Evolutionary conservation across 2,797 vertebrate genomes (phyloP).

Genomic region (Neosilurus mollespiculum): DNA sequence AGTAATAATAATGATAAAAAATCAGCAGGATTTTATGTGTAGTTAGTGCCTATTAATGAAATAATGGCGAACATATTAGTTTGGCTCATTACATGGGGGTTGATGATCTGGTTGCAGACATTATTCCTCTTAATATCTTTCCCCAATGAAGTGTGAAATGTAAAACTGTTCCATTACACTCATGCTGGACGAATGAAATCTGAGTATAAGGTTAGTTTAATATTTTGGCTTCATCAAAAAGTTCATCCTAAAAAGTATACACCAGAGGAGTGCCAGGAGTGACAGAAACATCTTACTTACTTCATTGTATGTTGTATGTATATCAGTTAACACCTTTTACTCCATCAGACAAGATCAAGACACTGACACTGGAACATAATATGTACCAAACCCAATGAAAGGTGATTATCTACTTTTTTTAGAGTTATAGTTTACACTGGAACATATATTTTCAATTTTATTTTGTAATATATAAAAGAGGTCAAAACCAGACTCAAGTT

Average conservation of each 20-base stretch:
- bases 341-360: constrained; percentile 39
- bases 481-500: too few species aligned
- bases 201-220: not conserved
- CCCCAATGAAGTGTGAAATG: not conserved
- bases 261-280: not conserved
- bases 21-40: not conserved
- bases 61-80: not conserved
- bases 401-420: constrained; percentile 49
- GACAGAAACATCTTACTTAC: constrained; percentile 5
- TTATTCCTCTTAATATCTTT: not conserved
- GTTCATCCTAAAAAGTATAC: not conserved
- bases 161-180: not conserved
- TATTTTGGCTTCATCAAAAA: not conserved
- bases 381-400: constrained; percentile 55
- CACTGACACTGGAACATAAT: constrained; percentile 56
- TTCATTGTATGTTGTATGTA: constrained; percentile 54
- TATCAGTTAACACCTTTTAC: constrained; percentile 61
- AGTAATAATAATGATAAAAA: not conserved
- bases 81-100: not conserved
- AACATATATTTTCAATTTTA: too few species aligned
- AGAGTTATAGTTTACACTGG: too few species aligned
- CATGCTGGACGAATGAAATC: not conserved
- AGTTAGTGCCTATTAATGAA: not conserved
- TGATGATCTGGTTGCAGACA: not conserved
- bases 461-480: too few species aligned